Base-by-base conservation (phyloP, 1,140 invertebrate species). In the Penaeus chinensis region DNA sequence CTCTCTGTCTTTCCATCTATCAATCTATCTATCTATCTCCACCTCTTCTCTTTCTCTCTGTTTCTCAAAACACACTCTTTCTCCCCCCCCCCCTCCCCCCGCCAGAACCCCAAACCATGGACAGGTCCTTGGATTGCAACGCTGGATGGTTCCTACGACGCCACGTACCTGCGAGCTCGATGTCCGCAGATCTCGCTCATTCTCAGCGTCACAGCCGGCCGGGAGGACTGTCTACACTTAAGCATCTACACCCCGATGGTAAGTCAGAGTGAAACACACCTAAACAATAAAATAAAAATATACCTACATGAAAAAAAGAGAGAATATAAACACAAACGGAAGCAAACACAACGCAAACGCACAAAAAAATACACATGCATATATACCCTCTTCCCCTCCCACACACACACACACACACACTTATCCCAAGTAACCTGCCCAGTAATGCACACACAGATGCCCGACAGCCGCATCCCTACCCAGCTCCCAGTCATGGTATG, bases 141-240 rank as follows among this genome's bases (percentile, higher is more conserved):
- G 27, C 69, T 76, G 0, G 69, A 77, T 20, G 63, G 62, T 2
- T 27, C 77, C n/a, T 87, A 87, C 54, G 86, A 87, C 20, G 80
- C 86, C 32, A 77, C 61, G 0, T 87, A 63, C 65, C 62, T 87
- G 60, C 76, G 86, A 32, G 42, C 86, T 8, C 60, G 80, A 0
- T 87, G 86, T 69, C 54, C 81, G 16, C 86, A 87, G 80, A n/a
- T n/a, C 60, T 87, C 86, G 32, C 80, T 87, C 22, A 37, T 82
- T 47, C 22, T 74, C 0, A 22, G 22, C 61, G 24, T 87, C 22
- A 47, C 77, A 3, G 66, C 24, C 20, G 86, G 86, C 27, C 47
- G 80, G 22, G 86, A 87, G 20, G 86, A 87, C 86, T 87, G 86
- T 22, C 80, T 87, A 0, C 69, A 82, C 24, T 32, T 87, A 13